phyloP scores from a whole-genome alignment of 2,113 vertebrate genomes.

The Podarcis raffonei region DNA sequence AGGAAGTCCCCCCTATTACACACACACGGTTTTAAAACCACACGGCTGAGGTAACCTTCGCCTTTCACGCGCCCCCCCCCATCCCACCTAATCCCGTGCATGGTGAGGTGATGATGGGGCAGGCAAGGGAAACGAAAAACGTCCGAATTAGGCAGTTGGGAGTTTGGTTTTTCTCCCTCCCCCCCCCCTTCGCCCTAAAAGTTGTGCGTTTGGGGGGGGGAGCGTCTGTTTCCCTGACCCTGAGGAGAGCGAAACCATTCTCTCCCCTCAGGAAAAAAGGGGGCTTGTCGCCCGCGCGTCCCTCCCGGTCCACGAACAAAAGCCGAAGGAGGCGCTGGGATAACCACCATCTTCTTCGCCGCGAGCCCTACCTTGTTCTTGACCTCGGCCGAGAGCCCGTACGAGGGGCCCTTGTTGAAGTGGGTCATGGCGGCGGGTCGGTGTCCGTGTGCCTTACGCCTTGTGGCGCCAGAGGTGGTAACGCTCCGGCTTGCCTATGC shows the following conservation, averaged over 20 bases:
- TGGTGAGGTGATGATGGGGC: background rate
- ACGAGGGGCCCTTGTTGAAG: slow-evolving; percentile 93
- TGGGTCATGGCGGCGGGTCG: slow-evolving; percentile 80
- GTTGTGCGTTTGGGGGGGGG: background rate
- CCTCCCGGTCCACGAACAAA: background rate
- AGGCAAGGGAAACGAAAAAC: background rate
- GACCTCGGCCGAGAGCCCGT: slow-evolving; percentile 92
- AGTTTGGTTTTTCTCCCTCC: background rate
- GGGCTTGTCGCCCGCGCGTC: background rate
- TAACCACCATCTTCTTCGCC: background rate
- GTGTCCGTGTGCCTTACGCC: background rate
- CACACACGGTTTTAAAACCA: no score
- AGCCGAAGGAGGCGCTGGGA: no score
- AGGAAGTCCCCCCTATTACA: background rate
- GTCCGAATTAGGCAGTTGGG: no score
- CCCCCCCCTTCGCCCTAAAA: background rate
- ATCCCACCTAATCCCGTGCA: background rate
- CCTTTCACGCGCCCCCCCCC: background rate
- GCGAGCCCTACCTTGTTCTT: slow-evolving; percentile 85
- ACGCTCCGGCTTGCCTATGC: background rate
- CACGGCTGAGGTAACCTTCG: no score
- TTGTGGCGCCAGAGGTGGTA: slow-evolving; percentile 18
- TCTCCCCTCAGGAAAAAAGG: background rate
- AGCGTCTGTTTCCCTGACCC: background rate
- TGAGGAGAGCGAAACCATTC: background rate